Percentiles rank a stretch among this genome's conserved stretches.
Conservation (phyloP, 2,113 vertebrate genomes). For the Reinhardtius hippoglossoides region DNA sequence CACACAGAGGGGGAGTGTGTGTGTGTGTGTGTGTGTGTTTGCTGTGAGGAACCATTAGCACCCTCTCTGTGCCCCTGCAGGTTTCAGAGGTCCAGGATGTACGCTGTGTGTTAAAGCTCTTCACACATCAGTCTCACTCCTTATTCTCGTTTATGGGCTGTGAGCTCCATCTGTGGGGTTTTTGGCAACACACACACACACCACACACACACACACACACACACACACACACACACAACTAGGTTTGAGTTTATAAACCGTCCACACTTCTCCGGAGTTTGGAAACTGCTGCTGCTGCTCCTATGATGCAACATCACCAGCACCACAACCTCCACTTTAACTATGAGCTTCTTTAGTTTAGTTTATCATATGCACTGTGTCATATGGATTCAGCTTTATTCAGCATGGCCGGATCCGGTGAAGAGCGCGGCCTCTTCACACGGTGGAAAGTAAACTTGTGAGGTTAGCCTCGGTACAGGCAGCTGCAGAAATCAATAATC, state of each 20-base stretch:
- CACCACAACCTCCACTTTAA: too few species aligned
- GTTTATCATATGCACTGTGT: not conserved
- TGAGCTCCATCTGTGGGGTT: not conserved
- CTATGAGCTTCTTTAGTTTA: not conserved
- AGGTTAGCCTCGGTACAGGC: constrained; percentile 62
- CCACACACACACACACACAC: too few species aligned
- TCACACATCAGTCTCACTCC: constrained; percentile 33
- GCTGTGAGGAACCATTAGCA: constrained; percentile 52
- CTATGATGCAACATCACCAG: too few species aligned
- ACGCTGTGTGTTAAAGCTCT: constrained; percentile 33
- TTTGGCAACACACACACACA: too few species aligned
- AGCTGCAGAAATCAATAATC: constrained; percentile 68
- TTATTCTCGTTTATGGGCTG: not conserved
- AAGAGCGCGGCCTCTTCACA: constrained; percentile 32
- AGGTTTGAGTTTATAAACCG: too few species aligned
- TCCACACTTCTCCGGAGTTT: too few species aligned
- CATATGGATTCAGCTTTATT: not conserved
- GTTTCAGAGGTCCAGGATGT: constrained; percentile 18
- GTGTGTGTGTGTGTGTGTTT: constrained; percentile 20
- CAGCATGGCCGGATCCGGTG: constrained; percentile 18
- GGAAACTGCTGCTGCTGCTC: too few species aligned
- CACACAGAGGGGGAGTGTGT: constrained; percentile 13
- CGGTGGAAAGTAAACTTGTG: constrained; percentile 57
- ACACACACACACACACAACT: too few species aligned
- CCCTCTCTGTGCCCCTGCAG: constrained; percentile 39